phyloP scores from a whole-genome alignment of 2,888 invertebrate genomes.

The Aporophyla lueneburgensis region DNA sequence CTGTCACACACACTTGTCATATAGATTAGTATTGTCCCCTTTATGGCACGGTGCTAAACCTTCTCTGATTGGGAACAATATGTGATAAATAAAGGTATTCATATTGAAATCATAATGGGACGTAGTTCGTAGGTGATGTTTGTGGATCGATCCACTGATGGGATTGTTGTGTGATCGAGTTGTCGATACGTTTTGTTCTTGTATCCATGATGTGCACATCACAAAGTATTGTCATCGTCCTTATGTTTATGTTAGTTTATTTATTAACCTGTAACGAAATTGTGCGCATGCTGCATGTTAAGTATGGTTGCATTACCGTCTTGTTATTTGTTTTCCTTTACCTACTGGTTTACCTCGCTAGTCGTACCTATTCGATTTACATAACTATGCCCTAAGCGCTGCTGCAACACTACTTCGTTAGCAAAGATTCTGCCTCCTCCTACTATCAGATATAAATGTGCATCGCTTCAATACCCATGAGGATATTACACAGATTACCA shows the following conservation, averaged over 20 bases:
- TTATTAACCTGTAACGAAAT: conserved; percentile 33
- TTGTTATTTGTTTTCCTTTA: conserved; percentile 54
- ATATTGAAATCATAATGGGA: conserved; percentile 35
- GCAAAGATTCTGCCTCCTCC: conserved; percentile 17
- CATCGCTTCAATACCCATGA: conserved; percentile 1
- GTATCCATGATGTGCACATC: conserved; percentile 6
- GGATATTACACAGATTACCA: conserved; percentile 9
- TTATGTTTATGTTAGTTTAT: conserved; percentile 35
- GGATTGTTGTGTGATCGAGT: conserved; percentile 17
- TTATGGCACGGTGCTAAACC: conserved; percentile 51
- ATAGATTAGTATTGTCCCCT: conserved; percentile 63
- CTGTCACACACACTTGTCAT: conserved; percentile 55
- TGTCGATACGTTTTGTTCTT: conserved; percentile 19
- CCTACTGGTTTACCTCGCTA: conserved; percentile 51
- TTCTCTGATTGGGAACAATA: conserved; percentile 56
- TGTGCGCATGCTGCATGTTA: conserved; percentile 39
- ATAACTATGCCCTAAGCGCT: conserved; percentile 43
- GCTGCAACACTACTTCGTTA: conserved; percentile 18
- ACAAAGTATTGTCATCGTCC: conserved; percentile 19
- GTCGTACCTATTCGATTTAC: conserved; percentile 48
- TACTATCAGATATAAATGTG: conserved; percentile 1
- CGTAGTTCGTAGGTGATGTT: conserved; percentile 6
- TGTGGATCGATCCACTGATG: conserved; percentile 20
- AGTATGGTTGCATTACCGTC: conserved; percentile 40
- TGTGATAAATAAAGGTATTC: conserved; percentile 48